Conservation (phyloP, 2,888 invertebrate genomes). For the Abrostola triplasia region DNA sequence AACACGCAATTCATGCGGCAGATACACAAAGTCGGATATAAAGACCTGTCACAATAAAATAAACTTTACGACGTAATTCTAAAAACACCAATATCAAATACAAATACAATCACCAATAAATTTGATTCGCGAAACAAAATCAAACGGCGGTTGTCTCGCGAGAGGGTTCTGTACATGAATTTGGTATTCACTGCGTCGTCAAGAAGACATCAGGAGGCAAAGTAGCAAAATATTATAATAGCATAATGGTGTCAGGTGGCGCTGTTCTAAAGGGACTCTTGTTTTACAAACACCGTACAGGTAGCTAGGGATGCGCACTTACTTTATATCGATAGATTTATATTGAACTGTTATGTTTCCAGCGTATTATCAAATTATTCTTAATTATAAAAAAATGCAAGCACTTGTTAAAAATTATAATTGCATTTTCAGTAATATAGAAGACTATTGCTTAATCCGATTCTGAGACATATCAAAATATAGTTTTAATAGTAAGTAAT, state of each 20-base stretch:
- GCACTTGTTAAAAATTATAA: background rate
- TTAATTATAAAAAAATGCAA: background rate
- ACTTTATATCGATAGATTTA: background rate
- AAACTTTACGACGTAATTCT: slow-evolving; percentile 67
- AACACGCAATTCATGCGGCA: slow-evolving; percentile 1
- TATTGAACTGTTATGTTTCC: too few relatives aligned
- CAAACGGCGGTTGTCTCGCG: slow-evolving; percentile 62
- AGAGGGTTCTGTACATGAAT: slow-evolving; percentile 68
- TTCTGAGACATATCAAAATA: too few relatives aligned
- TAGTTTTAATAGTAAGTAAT: too few relatives aligned
- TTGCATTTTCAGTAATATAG: too few relatives aligned
- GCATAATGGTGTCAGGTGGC: slow-evolving; percentile 87
- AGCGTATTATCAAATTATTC: background rate
- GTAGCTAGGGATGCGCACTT: slow-evolving; percentile 57
- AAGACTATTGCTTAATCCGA: too few relatives aligned
- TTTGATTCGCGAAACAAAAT: slow-evolving; percentile 69
- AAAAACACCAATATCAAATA: slow-evolving; percentile 69
- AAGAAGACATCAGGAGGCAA: slow-evolving; percentile 85
- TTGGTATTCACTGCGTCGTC: slow-evolving; percentile 87
- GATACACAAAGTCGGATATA: slow-evolving; percentile 28
- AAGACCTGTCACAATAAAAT: slow-evolving; percentile 60
- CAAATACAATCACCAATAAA: slow-evolving; percentile 81
- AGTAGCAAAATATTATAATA: slow-evolving; percentile 88
- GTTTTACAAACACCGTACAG: slow-evolving; percentile 58
- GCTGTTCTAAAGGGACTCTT: slow-evolving; percentile 70